Base-by-base conservation (phyloP, 2,113 vertebrate genomes). In the Hippocampus comes region DNA sequence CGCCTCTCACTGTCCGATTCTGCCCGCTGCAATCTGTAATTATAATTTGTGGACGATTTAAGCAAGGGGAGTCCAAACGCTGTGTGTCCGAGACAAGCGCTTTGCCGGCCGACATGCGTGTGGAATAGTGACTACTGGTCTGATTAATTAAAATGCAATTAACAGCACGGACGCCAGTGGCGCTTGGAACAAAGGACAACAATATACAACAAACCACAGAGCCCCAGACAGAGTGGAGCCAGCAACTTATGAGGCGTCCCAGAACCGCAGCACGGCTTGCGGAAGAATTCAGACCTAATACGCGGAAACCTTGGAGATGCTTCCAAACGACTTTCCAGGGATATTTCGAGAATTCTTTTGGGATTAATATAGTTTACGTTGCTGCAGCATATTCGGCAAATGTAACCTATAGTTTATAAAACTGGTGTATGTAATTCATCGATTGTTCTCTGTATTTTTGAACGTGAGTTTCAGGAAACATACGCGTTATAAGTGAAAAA, bases 191-290 rank as follows among this genome's bases (percentile, higher is more conserved):
- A 84, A 86, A 85, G 68, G 82, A 82, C 79, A 81, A 79, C 78
- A 80, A 82, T 78, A 73, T 76, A 76, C 73, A 79, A 60, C 67
- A 59, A 70, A 72, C 78, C 79, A 64, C 80, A 71, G 74, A 5
- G 66, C 74, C 78, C 84, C 90, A 92, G 92, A 93, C 91, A 88
- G 81, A 89, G 78, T 84, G 93, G 91, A 94, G 92, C 92, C 93
- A 91, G 78, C 65, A 88, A 91, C 72, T 83, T 81, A 73, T 79
- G 90, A 92, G 90, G 90, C 90, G 89, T 89, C 77, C 86, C 86
- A 57, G 70, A 84, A 82, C 89, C 91, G 86, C 77, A 92, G 86
- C 83, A 90, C 93, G 74, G 79, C 89, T 81, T 55, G 71, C 56
- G 81, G 85, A 84, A 76, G 74, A 78, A 74, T 25, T 68, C 41